Conservation (phyloP, 1,140 invertebrate genomes). For the Drosophila serrata region DNA sequence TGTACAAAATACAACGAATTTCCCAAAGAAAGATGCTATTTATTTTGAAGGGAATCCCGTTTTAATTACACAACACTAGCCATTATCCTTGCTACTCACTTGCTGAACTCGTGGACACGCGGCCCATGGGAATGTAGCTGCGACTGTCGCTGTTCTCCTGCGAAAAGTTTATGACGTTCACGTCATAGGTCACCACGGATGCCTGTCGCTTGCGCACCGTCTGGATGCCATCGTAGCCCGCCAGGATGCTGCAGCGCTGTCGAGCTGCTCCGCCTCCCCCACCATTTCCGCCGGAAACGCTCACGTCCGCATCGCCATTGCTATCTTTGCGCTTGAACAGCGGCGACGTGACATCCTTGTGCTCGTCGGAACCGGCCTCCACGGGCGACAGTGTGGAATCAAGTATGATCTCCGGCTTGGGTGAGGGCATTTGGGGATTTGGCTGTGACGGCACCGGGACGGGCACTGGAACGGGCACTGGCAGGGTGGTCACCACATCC, state of each 20-base stretch:
- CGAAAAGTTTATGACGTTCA: constrained; percentile 85
- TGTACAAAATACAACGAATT: constrained; percentile 9
- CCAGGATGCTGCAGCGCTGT: constrained; percentile 72
- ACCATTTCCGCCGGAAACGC: constrained; percentile 52
- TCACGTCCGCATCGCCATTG: constrained; percentile 61
- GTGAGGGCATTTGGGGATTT: constrained; percentile 30
- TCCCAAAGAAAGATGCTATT: not conserved
- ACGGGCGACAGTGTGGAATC: constrained; percentile 83
- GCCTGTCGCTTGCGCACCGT: constrained; percentile 80
- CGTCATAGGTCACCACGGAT: constrained; percentile 84
- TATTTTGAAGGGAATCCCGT: constrained; percentile 1
- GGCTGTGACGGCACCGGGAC: constrained; percentile 9
- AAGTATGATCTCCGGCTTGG: constrained; percentile 85
- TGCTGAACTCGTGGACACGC: constrained; percentile 84
- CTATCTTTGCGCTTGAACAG: constrained; percentile 77
- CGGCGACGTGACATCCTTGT: constrained; percentile 77
- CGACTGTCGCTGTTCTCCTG: constrained; percentile 82
- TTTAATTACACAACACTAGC: not conserved
- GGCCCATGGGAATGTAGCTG: constrained; percentile 84
- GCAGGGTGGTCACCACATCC: constrained; percentile 76
- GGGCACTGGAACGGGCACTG: constrained; percentile 54
- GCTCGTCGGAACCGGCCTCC: constrained; percentile 55
- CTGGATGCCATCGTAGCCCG: constrained; percentile 77
- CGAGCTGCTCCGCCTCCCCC: constrained; percentile 12
- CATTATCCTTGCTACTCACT: constrained; percentile 67